phyloP scores from a whole-genome alignment of 2,797 vertebrate genomes.

The Amazona ochrocephala region DNA sequence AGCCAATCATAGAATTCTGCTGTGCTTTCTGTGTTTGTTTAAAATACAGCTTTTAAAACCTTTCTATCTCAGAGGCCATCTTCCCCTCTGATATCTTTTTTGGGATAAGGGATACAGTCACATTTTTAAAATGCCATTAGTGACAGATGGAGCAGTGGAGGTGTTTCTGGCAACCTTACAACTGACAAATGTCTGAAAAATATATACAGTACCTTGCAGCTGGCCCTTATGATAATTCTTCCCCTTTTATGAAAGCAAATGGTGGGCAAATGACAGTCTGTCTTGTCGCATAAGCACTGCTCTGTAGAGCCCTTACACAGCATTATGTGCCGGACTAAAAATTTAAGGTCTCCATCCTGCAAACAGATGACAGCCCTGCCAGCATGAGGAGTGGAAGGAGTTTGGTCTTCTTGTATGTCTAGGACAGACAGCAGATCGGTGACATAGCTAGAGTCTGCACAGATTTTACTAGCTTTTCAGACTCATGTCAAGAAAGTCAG shows the following conservation, averaged over 20 bases:
- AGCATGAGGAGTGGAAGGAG: not conserved
- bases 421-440: not conserved
- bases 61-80: not conserved
- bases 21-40: not conserved
- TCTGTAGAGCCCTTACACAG: not conserved
- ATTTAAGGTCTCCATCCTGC: not conserved
- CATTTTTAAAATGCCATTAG: not conserved
- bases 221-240: not conserved
- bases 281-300: not conserved
- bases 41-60: not conserved
- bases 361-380: not conserved
- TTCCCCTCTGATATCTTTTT: not conserved
- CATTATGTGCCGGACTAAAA: not conserved
- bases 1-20: not conserved
- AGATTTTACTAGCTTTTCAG: not conserved
- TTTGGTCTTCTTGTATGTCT: not conserved
- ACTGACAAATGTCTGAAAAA: not conserved
- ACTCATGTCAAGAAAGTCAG: not conserved
- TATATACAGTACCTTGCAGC: not conserved
- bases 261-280: not conserved
- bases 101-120: not conserved
- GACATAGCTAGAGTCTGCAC: not conserved
- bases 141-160: conserved; percentile 11
- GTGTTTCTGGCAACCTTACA: not conserved
- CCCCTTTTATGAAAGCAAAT: not conserved